A percentile compares a stretch with the other conserved stretches of the same genome.
Conservation (phyloP, 2,113 vertebrate genomes). For the Ageneiosus marmoratus region DNA sequence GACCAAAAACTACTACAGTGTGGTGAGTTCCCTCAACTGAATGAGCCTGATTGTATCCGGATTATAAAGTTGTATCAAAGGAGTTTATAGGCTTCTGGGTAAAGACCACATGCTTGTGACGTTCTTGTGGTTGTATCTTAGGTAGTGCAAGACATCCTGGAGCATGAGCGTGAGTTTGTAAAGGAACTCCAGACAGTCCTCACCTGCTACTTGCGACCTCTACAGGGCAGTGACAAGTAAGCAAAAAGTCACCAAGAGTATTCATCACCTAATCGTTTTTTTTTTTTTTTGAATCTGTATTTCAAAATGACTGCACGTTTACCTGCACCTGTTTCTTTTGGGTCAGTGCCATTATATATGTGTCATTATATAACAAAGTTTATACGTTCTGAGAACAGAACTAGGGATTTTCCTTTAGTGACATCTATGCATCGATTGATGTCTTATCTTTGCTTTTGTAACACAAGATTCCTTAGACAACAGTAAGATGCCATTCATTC, state of each 20-base stretch:
- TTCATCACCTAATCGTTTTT: not conserved
- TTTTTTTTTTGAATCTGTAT: not conserved
- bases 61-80: not conserved
- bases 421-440: no score
- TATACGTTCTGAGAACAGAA: not conserved
- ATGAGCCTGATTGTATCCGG: not conserved
- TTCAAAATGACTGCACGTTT: not conserved
- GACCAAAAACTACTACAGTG: conserved; percentile 96
- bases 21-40: conserved; percentile 78
- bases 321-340: not conserved
- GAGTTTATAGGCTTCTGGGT: not conserved
- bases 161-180: conserved; percentile 92
- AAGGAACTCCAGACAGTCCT: conserved; percentile 92
- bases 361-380: no score
- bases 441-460: not conserved
- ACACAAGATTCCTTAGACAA: not conserved
- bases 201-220: conserved; percentile 86
- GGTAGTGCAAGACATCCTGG: conserved; percentile 97
- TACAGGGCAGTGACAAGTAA: conserved; percentile 95
- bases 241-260: conserved; percentile 51
- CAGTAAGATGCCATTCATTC: no score
- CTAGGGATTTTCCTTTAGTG: no score
- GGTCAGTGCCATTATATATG: no score
- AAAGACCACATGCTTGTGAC: not conserved
- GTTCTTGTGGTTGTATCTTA: conserved; percentile 59